These are phyloP conservation scores for Archips crataeganus DNA, from an alignment of 2,888 invertebrate species.

Conservation along the genomic window DNA sequence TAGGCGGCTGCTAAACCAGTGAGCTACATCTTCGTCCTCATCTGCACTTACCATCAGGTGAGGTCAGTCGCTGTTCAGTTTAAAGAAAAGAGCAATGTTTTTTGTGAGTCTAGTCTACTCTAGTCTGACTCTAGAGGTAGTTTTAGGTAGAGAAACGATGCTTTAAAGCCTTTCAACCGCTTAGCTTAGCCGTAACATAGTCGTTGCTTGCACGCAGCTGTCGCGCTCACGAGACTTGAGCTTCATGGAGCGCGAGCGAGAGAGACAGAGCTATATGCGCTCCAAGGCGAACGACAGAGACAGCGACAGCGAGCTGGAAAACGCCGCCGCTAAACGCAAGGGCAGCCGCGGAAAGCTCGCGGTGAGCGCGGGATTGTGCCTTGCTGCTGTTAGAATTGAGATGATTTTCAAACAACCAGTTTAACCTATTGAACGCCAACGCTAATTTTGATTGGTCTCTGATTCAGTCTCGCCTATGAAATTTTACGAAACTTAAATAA, in stretches of 20 bases:
- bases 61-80: too few species aligned
- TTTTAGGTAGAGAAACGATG: not conserved
- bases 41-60: too few species aligned
- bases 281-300: conserved; percentile 87
- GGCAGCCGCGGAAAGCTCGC: conserved; percentile 90
- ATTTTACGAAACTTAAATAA: too few species aligned
- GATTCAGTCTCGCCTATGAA: too few species aligned
- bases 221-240: conserved; percentile 80
- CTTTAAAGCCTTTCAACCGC: conserved; percentile 43
- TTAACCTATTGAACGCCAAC: conserved; percentile 1
- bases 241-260: conserved; percentile 82
- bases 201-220: conserved; percentile 80
- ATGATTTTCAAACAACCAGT: conserved; percentile 44
- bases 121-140: too few species aligned
- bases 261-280: conserved; percentile 83
- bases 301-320: conserved; percentile 95
- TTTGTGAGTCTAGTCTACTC: too few species aligned
- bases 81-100: not conserved
- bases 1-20: too few species aligned
- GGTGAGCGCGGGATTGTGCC: conserved; percentile 79
- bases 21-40: too few species aligned
- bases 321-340: conserved; percentile 80
- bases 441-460: not conserved
- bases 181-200: conserved; percentile 55
- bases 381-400: conserved; percentile 62